Conservation (phyloP, 2,113 vertebrate genomes). For the Eubucco bourcierii region DNA sequence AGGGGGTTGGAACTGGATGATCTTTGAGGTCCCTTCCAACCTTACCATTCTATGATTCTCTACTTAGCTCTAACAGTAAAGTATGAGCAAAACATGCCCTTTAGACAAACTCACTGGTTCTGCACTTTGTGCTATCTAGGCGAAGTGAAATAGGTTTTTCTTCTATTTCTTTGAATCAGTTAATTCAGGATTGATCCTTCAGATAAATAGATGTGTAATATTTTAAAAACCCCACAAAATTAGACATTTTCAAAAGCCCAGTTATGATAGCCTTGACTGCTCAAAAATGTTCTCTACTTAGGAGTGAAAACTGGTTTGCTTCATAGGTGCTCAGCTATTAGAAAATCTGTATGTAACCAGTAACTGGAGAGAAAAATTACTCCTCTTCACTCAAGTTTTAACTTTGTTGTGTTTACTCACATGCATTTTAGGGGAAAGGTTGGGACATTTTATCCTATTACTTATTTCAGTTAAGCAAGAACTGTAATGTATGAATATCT, state of each 20-base stretch:
- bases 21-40: too few species aligned
- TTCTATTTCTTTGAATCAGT: neutral
- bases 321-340: neutral
- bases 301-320: neutral
- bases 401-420: neutral
- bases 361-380: neutral
- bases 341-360: neutral
- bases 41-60: too few species aligned
- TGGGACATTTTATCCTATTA: neutral
- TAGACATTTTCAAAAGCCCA: rapidly evolving
- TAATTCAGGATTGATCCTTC: neutral
- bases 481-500: neutral
- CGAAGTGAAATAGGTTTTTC: neutral
- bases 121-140: neutral
- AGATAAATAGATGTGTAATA: neutral
- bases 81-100: neutral
- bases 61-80: neutral
- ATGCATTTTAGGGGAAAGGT: neutral
- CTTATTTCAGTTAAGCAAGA: neutral
- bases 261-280: neutral
- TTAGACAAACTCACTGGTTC: neutral
- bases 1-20: too few species aligned
- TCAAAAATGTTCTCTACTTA: neutral
- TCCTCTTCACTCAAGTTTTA: neutral
- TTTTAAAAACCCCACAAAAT: neutral